Evolutionary conservation across 92 coral and sea anemone genomes (phyloP).

Genomic region (Epizoanthus ramosus): DNA sequence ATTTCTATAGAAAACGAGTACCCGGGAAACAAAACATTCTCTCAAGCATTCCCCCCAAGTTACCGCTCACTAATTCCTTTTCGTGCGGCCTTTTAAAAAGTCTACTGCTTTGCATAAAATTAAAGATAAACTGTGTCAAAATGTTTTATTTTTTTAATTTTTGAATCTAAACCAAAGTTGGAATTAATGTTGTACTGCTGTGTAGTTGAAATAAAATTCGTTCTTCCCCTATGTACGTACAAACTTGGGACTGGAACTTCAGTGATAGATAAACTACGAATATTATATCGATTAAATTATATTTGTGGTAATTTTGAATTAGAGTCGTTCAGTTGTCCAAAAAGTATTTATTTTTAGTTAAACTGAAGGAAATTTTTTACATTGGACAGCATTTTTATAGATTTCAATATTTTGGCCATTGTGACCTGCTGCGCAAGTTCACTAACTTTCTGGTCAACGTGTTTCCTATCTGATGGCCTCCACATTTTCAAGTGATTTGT

Average conservation of each 20-base stretch:
- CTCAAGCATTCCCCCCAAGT: slow-evolving; percentile 3
- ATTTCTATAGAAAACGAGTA: not conserved
- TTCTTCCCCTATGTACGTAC: not conserved
- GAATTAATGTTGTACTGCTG: not conserved
- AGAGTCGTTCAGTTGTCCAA: not conserved
- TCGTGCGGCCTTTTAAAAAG: not conserved
- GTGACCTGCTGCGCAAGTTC: too few species aligned
- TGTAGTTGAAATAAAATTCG: not conserved
- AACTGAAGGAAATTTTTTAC: not conserved
- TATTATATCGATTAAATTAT: not conserved
- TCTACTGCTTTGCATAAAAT: not conserved
- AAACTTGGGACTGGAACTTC: not conserved
- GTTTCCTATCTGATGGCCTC: not conserved
- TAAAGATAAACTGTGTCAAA: not conserved
- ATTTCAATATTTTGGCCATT: too few species aligned
- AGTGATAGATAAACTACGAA: not conserved
- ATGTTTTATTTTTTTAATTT: not conserved
- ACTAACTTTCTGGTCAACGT: not conserved
- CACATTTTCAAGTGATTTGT: not conserved
- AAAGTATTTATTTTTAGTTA: not conserved
- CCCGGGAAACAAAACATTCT: not conserved
- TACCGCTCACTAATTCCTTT: not conserved
- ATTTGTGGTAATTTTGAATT: not conserved
- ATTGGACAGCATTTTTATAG: not conserved
- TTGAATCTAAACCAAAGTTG: not conserved